phyloP scores from a whole-genome alignment of 2,797 vertebrate species.

The Protonibea diacanthus region DNA sequence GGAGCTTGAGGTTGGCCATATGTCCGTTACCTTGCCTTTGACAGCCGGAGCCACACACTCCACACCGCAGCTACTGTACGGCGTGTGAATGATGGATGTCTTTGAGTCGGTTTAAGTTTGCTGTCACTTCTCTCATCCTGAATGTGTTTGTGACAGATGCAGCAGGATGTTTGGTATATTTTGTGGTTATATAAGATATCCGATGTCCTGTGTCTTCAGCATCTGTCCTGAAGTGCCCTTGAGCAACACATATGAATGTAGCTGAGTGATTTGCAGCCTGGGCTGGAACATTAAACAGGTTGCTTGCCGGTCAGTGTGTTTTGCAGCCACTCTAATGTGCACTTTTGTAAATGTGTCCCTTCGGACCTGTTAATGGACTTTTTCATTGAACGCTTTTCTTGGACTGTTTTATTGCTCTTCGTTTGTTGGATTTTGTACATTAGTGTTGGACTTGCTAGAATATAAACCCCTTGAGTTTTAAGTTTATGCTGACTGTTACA shows the following conservation, averaged over 20 bases:
- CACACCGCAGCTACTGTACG: conserved; percentile 18
- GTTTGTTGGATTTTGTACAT: not conserved
- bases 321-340: not conserved
- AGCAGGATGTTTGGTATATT: not conserved
- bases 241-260: not conserved
- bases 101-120: not conserved
- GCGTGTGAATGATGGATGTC: conserved; percentile 7
- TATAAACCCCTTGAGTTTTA: conserved; percentile 1
- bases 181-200: not conserved
- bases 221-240: conserved; percentile 17
- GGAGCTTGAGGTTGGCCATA: conserved; percentile 48
- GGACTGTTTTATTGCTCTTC: not conserved
- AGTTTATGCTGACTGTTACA: not conserved
- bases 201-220: not conserved
- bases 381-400: not conserved
- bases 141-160: not conserved
- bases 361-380: conserved; percentile 12
- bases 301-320: not conserved
- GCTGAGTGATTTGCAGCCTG: not conserved
- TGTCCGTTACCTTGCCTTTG: conserved; percentile 50
- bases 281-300: not conserved
- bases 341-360: conserved; percentile 14
- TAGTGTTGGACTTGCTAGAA: conserved; percentile 1
- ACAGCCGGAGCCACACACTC: conserved; percentile 32
- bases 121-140: not conserved